phyloP scores from a whole-genome alignment of 1,140 invertebrate species.

The Tetranychus cinnabarinus region DNA sequence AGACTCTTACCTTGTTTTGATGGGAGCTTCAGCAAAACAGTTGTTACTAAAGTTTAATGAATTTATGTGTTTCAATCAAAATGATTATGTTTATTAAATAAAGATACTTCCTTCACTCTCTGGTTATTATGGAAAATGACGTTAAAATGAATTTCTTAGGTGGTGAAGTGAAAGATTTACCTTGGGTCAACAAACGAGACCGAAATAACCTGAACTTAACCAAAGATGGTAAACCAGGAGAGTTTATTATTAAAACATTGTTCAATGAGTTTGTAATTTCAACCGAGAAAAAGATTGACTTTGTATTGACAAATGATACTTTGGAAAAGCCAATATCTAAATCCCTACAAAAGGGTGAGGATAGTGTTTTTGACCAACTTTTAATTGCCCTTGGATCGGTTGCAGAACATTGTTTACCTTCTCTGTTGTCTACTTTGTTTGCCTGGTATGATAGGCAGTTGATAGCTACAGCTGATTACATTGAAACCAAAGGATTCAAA shows the following conservation, averaged over 20 bases:
- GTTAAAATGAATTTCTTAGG: no score
- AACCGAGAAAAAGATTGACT: constrained; percentile 82
- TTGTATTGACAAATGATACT: constrained; percentile 59
- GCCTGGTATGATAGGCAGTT: constrained; percentile 53
- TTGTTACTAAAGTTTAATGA: no score
- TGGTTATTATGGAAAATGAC: no score
- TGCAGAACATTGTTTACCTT: constrained; percentile 89
- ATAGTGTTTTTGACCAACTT: constrained; percentile 82
- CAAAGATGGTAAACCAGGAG: constrained; percentile 36
- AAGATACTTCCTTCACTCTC: no score
- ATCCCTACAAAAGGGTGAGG: constrained; percentile 79
- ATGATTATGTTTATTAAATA: no score
- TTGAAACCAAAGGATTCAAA: not conserved
- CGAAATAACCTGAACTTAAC: not conserved
- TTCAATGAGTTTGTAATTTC: constrained; percentile 81
- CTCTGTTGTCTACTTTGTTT: constrained; percentile 70
- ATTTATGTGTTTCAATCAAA: no score
- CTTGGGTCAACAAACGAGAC: not conserved
- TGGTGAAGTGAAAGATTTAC: not conserved
- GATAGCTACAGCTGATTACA: not conserved
- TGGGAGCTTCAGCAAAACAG: no score
- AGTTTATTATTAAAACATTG: constrained; percentile 77
- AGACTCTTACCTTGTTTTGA: no score
- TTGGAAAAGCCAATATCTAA: constrained; percentile 72
- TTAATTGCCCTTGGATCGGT: constrained; percentile 71